Conservation (phyloP, 53 echinoderm and acorn worm genomes). For the Paelopatides confundens region DNA sequence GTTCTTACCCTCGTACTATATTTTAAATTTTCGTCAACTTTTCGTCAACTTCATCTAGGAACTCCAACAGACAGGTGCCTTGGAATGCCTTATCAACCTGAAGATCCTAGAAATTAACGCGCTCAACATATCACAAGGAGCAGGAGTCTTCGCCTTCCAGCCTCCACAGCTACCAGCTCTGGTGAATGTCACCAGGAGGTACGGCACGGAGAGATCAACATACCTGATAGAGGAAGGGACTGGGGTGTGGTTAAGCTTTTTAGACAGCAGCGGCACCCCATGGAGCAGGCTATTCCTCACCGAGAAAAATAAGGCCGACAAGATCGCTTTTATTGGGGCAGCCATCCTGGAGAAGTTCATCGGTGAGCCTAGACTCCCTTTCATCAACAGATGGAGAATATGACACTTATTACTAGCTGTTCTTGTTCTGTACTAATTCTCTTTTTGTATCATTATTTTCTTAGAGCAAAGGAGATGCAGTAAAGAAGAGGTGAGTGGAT, state of each 20-base stretch:
- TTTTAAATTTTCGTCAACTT: not conserved
- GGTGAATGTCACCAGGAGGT: not conserved
- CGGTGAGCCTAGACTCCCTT: too few species aligned
- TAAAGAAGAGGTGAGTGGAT: too few species aligned
- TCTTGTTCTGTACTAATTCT: too few species aligned
- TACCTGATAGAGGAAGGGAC: not conserved
- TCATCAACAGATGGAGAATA: too few species aligned
- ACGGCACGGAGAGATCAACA: not conserved
- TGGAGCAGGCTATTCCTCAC: not conserved
- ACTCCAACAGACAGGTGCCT: not conserved
- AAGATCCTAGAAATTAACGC: not conserved
- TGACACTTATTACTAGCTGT: too few species aligned
- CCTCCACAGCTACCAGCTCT: not conserved
- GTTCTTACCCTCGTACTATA: too few species aligned
- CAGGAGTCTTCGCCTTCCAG: not conserved
- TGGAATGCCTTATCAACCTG: not conserved
- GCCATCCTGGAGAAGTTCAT: not conserved
- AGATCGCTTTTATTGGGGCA: not conserved
- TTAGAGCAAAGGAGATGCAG: too few species aligned
- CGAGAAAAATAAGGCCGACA: not conserved
- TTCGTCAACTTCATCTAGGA: not conserved
- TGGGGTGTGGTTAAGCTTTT: not conserved
- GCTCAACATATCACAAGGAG: not conserved
- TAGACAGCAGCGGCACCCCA: not conserved
- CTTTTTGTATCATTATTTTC: too few species aligned